Percentiles rank a stretch among this genome's conserved stretches.
These are phyloP conservation scores for Rhadina sibilatrix DNA, from an alignment of 2,113 vertebrate genomes.

Conservation along the genomic window DNA sequence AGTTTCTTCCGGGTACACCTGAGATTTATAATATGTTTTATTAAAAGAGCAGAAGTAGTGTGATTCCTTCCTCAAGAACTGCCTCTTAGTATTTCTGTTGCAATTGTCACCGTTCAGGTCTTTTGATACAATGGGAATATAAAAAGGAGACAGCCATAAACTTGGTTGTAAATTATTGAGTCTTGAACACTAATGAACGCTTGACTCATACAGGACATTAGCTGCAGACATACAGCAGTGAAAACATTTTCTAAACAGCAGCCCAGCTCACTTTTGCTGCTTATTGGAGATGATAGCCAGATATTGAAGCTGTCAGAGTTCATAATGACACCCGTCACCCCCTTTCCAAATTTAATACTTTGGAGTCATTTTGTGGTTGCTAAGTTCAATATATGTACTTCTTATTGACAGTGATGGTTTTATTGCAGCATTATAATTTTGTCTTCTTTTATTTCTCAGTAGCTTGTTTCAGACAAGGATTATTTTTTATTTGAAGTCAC, in stretches of 20 bases:
- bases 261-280: background rate
- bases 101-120: background rate
- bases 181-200: background rate
- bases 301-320: background rate
- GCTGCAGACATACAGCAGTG: background rate
- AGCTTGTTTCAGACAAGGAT: background rate
- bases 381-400: background rate
- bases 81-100: background rate
- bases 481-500: background rate
- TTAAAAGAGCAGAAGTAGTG: background rate
- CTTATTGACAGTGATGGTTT: background rate
- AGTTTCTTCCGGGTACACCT: background rate
- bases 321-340: rapidly evolving
- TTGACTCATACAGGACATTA: background rate
- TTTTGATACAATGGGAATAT: background rate
- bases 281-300: background rate
- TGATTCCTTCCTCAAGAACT: background rate
- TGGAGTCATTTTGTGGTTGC: background rate
- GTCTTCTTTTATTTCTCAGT: background rate
- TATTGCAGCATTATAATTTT: background rate
- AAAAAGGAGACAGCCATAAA: background rate
- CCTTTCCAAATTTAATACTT: background rate
- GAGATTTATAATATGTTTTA: background rate
- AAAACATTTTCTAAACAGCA: background rate
- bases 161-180: background rate